Evolutionary conservation across 1,140 invertebrate species (phyloP), one percentile per base, ranked within the genome.

Genomic region (Piezodorus guildinii): DNA sequence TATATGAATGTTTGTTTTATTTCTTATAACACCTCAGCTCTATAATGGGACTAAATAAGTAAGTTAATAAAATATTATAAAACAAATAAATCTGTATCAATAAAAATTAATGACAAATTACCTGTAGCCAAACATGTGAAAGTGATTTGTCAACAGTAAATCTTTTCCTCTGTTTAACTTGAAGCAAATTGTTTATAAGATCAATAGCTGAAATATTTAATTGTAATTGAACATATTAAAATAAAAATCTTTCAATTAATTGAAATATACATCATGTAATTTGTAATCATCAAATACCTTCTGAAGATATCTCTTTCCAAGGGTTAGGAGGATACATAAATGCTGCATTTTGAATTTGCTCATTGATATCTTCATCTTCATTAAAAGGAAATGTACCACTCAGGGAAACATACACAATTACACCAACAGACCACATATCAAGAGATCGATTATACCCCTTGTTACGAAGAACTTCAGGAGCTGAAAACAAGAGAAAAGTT

Each of bases 341-440:
- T 54, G 93, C 94, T 44, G 96, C 96, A 81, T 99, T 98, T 78
- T 98, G 93, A 68, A 99, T 99, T 78, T 99, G 96, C 77, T 98
- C 95, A 76, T 95, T 93, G 66, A 99, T 98, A 75, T 99, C 96
- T 80, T 98, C 96, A 77, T 98, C 96, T 77, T 99, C 96, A 75
- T 98, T 98, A 76, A 99, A 99, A 43, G 96, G 96, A 79, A 98
- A 99, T 0, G 96, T 98, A 63, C 96, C 96, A 71, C 91, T 95
- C 39, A 98, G 77, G 69, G 92, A 96, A 19, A 89, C 96, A 75
- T 99, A 99, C 60, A 98, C 87, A 68, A 99, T 98, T 0, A 99
- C 96, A 23, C 96, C 96, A 60, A 98, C 94, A 71, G 92, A 96
- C 96, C 96, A 99, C 96, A 99, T 98, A 77, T 99, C 96, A 68